Evolutionary conservation across 2,113 vertebrate species (phyloP).

Genomic region (Canis aureus): DNA sequence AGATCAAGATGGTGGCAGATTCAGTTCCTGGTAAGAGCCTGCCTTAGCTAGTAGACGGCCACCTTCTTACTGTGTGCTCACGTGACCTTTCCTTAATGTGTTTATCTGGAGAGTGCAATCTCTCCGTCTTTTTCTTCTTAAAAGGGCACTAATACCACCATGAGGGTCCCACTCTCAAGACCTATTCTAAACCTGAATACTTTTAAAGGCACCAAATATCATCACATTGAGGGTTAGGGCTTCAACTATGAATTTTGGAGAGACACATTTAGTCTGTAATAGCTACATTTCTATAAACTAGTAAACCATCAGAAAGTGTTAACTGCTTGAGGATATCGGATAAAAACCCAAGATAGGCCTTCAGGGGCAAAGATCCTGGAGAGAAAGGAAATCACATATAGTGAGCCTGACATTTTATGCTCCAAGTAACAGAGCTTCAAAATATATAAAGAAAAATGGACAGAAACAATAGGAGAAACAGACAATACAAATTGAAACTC

Average conservation of each 20-base stretch:
- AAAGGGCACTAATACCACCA: not conserved
- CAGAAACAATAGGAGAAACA: conserved; percentile 28
- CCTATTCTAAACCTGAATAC: not conserved
- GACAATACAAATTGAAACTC: not conserved
- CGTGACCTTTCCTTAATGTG: not conserved
- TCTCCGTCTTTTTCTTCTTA: not conserved
- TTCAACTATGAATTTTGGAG: not conserved
- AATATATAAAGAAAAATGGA: not conserved
- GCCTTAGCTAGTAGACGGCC: not conserved
- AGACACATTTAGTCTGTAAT: not conserved
- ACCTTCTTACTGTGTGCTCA: not conserved
- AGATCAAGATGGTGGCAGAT: not conserved
- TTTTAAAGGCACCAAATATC: not conserved
- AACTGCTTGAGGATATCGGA: not conserved
- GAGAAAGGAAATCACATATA: not conserved
- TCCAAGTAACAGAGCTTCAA: not conserved
- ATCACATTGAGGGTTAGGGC: not conserved
- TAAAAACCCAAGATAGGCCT: conserved; percentile 21
- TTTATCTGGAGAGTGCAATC: not conserved
- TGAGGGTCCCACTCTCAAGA: not conserved
- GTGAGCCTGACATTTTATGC: not conserved
- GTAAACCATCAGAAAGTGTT: not conserved
- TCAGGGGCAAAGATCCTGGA: not conserved
- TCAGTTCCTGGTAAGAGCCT: not conserved
- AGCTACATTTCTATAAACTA: not conserved